These are phyloP conservation scores for Helicorthomorpha holstii DNA, from an alignment of 1,140 invertebrate species.

Conservation along the genomic window DNA sequence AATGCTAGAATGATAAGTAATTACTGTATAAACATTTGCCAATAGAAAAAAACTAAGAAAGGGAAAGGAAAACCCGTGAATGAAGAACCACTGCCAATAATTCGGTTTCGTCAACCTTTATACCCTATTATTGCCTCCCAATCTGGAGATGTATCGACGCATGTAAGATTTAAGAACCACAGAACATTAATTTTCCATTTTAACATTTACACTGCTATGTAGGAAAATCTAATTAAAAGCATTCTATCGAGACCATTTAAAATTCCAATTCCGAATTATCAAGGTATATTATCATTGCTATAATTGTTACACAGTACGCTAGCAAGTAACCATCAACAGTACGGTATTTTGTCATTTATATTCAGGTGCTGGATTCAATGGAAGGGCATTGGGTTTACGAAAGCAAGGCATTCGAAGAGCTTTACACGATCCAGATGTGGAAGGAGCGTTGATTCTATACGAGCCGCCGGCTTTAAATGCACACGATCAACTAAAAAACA, in stretches of 20 bases:
- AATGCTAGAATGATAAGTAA: background rate
- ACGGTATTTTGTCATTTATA: slow-evolving; percentile 2
- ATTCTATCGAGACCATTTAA: slow-evolving; percentile 81
- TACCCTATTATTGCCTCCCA: slow-evolving; percentile 3
- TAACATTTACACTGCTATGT: slow-evolving; percentile 17
- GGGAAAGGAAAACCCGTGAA: slow-evolving; percentile 2
- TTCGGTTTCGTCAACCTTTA: slow-evolving; percentile 10
- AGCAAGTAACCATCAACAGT: no score
- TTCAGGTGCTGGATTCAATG: slow-evolving; percentile 30
- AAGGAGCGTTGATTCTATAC: slow-evolving; percentile 83
- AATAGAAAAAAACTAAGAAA: slow-evolving; percentile 6
- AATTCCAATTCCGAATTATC: slow-evolving; percentile 84
- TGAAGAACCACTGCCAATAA: slow-evolving; percentile 18
- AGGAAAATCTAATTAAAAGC: slow-evolving; percentile 62
- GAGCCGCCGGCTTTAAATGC: slow-evolving; percentile 59
- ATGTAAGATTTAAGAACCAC: slow-evolving; percentile 19
- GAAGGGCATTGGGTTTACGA: slow-evolving; percentile 51
- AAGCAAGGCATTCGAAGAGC: slow-evolving; percentile 48
- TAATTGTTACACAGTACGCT: background rate
- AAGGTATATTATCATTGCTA: slow-evolving; percentile 19
- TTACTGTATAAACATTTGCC: slow-evolving; percentile 1
- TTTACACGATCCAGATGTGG: slow-evolving; percentile 83
- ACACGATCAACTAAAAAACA: slow-evolving; percentile 64
- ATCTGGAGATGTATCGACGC: slow-evolving; percentile 21
- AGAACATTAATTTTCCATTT: background rate